Percentiles rank a stretch among this genome's conserved stretches.
Evolutionary conservation across 2,797 vertebrate genomes (phyloP).

Genomic region (Schizopygopsis pylzovi): DNA sequence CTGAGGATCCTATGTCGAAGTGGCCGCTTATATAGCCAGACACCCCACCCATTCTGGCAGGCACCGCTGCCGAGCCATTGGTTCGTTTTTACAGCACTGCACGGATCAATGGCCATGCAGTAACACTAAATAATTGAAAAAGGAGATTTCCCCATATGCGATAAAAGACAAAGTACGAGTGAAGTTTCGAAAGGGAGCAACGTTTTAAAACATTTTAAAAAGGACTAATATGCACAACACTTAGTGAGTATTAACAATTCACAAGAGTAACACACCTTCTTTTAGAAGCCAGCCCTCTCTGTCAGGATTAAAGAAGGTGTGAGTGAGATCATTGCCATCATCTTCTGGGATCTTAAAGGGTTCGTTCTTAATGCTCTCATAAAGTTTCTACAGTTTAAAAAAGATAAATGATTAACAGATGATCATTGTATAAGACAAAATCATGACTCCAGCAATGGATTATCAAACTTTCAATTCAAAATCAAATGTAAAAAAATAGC

Average conservation of each 20-base stretch:
- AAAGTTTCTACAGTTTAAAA: slow-evolving; percentile 82
- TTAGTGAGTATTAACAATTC: not conserved
- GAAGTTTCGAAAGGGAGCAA: no score
- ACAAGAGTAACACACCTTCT: slow-evolving; percentile 79
- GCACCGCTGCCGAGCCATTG: no score
- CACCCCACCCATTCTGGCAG: no score
- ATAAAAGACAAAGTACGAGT: no score
- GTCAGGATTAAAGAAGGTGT: slow-evolving; percentile 95
- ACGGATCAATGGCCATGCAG: no score
- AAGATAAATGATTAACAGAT: not conserved
- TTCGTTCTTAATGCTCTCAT: slow-evolving; percentile 91
- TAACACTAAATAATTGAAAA: no score
- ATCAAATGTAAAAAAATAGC: not conserved
- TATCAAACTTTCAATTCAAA: not conserved
- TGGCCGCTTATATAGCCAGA: no score
- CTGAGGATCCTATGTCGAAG: no score
- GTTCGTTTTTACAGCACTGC: no score
- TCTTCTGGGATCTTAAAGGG: slow-evolving; percentile 95
- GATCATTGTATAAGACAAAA: not conserved
- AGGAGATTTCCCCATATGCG: no score
- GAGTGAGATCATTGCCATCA: slow-evolving; percentile 90
- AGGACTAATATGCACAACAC: not conserved
- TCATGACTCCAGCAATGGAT: not conserved
- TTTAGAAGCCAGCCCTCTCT: slow-evolving; percentile 94
- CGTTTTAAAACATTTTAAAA: no score